Evolutionary conservation across 2,888 invertebrate genomes (phyloP).

Genomic region (Cheilosia impressa): DNA sequence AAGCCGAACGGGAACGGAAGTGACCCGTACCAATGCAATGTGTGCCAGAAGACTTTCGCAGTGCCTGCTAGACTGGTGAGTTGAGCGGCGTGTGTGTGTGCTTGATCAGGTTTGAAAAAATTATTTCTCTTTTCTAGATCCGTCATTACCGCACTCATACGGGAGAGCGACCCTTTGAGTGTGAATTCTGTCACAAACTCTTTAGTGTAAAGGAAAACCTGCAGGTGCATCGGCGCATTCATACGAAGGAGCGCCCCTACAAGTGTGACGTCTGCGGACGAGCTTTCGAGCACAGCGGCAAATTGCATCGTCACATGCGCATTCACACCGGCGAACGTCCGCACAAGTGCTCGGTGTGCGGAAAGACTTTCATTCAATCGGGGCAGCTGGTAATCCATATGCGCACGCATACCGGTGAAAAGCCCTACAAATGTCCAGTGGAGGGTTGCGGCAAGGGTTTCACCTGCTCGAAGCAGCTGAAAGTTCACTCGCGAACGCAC

Average conservation of each 20-base stretch:
- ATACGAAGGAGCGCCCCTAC: slow-evolving; percentile 96
- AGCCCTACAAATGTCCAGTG: slow-evolving; percentile 92
- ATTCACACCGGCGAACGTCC: slow-evolving; percentile 95
- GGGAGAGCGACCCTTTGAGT: slow-evolving; percentile 95
- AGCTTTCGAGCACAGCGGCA: slow-evolving; percentile 95
- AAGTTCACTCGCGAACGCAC: slow-evolving; percentile 95
- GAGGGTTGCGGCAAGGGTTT: slow-evolving; percentile 95
- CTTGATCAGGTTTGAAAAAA: background rate
- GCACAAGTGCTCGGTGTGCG: slow-evolving; percentile 94
- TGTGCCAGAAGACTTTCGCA: slow-evolving; percentile 95
- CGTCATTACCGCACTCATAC: slow-evolving; percentile 96
- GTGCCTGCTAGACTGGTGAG: slow-evolving; percentile 92
- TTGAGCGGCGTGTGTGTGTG: slow-evolving; percentile 6
- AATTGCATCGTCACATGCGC: slow-evolving; percentile 94
- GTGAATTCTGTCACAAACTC: slow-evolving; percentile 95
- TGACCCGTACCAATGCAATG: slow-evolving; percentile 94
- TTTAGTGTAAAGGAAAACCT: slow-evolving; percentile 97
- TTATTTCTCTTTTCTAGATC: slow-evolving; percentile 78
- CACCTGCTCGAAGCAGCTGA: slow-evolving; percentile 95
- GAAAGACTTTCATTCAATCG: slow-evolving; percentile 95
- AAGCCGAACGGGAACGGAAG: slow-evolving; percentile 81
- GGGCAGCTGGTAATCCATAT: slow-evolving; percentile 96
- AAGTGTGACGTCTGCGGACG: slow-evolving; percentile 94
- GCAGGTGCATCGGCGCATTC: slow-evolving; percentile 94
- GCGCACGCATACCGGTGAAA: slow-evolving; percentile 94